Conservation (phyloP, 2,113 vertebrate species). For the Perca schrenkii region DNA sequence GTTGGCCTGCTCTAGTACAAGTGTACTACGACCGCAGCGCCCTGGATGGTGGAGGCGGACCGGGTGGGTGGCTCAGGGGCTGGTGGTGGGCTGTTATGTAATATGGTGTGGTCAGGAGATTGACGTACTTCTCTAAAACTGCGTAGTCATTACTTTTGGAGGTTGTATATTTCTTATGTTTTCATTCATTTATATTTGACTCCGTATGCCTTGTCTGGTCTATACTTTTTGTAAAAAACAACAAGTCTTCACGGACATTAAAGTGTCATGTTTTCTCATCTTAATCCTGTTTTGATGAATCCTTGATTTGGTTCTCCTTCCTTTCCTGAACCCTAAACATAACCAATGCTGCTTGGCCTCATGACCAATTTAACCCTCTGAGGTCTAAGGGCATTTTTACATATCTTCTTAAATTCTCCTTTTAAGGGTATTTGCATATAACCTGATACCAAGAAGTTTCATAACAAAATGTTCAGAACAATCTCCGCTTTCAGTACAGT, state of each 20-base stretch:
- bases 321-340: slow-evolving; percentile 25
- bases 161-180: background rate
- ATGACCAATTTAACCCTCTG: background rate
- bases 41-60: slow-evolving; percentile 24
- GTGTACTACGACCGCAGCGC: slow-evolving; percentile 47
- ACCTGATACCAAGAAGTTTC: too few relatives aligned
- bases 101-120: slow-evolving; percentile 1
- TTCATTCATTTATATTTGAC: background rate
- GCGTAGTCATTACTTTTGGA: slow-evolving; percentile 4
- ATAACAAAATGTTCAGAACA: too few relatives aligned
- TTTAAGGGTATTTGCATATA: too few relatives aligned
- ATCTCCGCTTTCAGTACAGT: too few relatives aligned
- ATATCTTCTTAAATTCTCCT: too few relatives aligned
- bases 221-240: background rate
- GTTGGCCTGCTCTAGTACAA: slow-evolving; percentile 38
- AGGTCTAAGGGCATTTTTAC: too few relatives aligned
- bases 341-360: slow-evolving; percentile 1
- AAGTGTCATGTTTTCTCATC: slow-evolving; percentile 6
- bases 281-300: slow-evolving; percentile 27
- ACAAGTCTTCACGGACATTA: background rate
- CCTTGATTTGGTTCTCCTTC: background rate
- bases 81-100: slow-evolving; percentile 23
- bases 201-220: background rate
- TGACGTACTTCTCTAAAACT: slow-evolving; percentile 9
- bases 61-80: slow-evolving; percentile 47